These are phyloP conservation scores for Anthoscopus minutus DNA, from an alignment of 2,113 vertebrate genomes.

Conservation along the genomic window DNA sequence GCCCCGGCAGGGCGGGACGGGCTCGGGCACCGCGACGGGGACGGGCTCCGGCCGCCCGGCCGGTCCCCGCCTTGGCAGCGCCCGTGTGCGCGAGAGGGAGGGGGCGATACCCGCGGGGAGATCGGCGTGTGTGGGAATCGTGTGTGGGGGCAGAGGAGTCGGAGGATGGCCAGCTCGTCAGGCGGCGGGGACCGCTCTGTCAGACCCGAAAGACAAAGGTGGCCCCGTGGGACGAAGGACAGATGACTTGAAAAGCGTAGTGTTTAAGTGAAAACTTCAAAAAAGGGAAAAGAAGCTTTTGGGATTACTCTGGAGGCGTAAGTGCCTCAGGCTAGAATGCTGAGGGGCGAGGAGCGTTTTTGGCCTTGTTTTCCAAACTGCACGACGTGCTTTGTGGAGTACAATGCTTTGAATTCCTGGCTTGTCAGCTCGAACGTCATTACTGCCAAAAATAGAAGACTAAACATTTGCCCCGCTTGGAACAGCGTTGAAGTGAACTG, in stretches of 20 bases:
- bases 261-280: not conserved
- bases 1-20: not conserved
- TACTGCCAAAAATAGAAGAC: conserved; percentile 17
- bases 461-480: conserved; percentile 1
- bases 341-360: not conserved
- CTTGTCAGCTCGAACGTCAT: conserved; percentile 16
- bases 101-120: not conserved
- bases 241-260: not conserved
- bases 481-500: not conserved
- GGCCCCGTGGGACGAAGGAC: not conserved
- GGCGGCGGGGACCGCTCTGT: not conserved
- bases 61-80: not conserved
- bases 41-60: not conserved
- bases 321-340: not conserved
- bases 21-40: not conserved
- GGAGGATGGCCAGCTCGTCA: not conserved
- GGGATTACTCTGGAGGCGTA: not conserved
- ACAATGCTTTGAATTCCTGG: conserved; percentile 17
- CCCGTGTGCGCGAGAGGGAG: not conserved
- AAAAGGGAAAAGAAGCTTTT: not conserved
- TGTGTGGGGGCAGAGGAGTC: not conserved
- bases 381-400: not conserved
- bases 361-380: not conserved
- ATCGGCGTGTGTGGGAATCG: not conserved
- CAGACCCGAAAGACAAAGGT: not conserved